Evolutionary conservation across 2,888 invertebrate genomes (phyloP), one percentile per base, ranked within the genome.

Genomic region (Lithosia quadra): DNA sequence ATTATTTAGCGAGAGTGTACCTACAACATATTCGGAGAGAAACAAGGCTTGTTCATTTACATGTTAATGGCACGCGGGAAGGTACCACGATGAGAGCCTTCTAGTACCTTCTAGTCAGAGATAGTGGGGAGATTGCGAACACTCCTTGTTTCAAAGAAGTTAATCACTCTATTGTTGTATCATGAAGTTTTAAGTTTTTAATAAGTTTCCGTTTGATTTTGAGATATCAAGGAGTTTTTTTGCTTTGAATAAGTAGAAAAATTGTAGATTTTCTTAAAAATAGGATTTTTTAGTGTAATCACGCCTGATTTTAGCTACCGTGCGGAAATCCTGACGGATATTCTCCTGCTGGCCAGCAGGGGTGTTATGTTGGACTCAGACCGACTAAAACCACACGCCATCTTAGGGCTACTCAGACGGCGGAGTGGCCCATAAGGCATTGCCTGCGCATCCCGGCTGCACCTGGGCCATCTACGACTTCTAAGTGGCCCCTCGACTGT

Each of bases 1-100:
- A 83, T 86, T 83, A 84, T 83, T 78, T 78, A 77, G 73, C n/a
- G n/a, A n/a, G n/a, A n/a, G n/a, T n/a, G n/a, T n/a, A n/a, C n/a
- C n/a, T n/a, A 79, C 77, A 79, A 81, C 82, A 83, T 84, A 82
- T 85, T 83, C 82, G 79, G 82, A 79, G 84, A 83, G 79, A 81
- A 84, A 86, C 88, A 85, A 81, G 84, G 87, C 87, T 84, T 85
- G 85, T 88, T 92, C 90, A 92, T 93, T 92, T 92, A 88, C 92
- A 92, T 92, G 89, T 89, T 92, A 93, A 93, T 92, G 64, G 75
- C 67, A 74, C 73, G 79, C 74, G 73, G 65, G 65, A 67, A 70
- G 69, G 69, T 59, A 64, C 56, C 73, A 70, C 49, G 53, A 43
- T 69, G 65, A 65, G 36, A 72, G 73, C 73, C 62, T 72, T 80